Percentiles rank a stretch among this genome's conserved stretches.
Evolutionary conservation across 2,888 invertebrate species (phyloP).

Genomic region (Adineta ricciae): DNA sequence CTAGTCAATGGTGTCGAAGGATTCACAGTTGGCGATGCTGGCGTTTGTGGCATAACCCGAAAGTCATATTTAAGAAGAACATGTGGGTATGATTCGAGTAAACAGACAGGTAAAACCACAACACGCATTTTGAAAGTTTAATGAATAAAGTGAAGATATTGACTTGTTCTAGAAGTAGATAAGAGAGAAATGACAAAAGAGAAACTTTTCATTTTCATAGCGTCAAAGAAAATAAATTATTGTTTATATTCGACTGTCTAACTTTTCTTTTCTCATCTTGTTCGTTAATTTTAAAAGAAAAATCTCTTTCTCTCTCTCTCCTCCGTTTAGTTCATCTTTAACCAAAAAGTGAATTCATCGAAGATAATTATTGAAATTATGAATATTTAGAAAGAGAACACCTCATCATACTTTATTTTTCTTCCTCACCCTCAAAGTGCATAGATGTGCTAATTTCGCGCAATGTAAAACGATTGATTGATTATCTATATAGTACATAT

Average conservation of each 20-base stretch:
- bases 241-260: neutral
- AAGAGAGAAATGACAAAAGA: neutral
- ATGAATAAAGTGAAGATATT: neutral
- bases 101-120: constrained; percentile 13
- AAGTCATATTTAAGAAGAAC: constrained; percentile 19
- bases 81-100: constrained; percentile 1
- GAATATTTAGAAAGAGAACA: neutral
- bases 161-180: neutral
- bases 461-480: neutral
- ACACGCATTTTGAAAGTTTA: neutral
- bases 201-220: too few relatives aligned
- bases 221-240: neutral
- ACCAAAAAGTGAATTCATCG: neutral
- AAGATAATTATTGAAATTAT: neutral
- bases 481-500: neutral
- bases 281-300: neutral
- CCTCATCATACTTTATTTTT: neutral
- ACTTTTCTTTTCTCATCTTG: neutral
- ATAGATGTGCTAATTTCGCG: neutral
- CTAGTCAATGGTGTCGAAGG: neutral
- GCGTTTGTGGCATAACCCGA: constrained; percentile 1
- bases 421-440: neutral
- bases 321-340: neutral
- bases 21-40: neutral
- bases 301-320: neutral